Percentiles rank a stretch among this genome's conserved stretches.
phyloP scores from a whole-genome alignment of 2,113 vertebrate species.

The Oxyura jamaicensis region DNA sequence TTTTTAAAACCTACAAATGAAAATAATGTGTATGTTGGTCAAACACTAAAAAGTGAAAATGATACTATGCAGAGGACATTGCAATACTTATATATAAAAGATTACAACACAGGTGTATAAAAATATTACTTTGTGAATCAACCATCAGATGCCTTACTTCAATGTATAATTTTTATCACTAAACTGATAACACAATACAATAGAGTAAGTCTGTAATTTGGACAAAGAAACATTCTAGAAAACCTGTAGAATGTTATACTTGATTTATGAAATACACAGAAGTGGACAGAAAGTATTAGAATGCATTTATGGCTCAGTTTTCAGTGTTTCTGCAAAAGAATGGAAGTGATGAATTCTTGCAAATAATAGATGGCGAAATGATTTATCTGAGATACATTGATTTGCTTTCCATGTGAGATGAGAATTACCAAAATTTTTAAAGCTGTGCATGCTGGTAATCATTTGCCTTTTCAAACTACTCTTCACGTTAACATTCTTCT shows the following conservation, averaged over 20 bases:
- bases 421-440: neutral
- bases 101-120: neutral
- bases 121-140: neutral
- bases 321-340: neutral
- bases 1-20: neutral
- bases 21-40: neutral
- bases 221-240: neutral
- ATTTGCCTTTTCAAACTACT: neutral
- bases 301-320: neutral
- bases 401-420: neutral
- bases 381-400: neutral
- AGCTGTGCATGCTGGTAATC: neutral
- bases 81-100: neutral
- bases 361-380: neutral
- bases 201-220: neutral
- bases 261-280: neutral
- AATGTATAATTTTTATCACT: neutral
- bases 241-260: neutral
- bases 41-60: neutral
- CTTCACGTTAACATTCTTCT: neutral
- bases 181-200: neutral
- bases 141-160: neutral
- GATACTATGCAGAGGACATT: neutral
- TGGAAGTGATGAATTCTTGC: neutral
- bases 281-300: neutral